Evolutionary conservation across 2,888 invertebrate genomes (phyloP).

Genomic region (Caenorhabditis afra): DNA sequence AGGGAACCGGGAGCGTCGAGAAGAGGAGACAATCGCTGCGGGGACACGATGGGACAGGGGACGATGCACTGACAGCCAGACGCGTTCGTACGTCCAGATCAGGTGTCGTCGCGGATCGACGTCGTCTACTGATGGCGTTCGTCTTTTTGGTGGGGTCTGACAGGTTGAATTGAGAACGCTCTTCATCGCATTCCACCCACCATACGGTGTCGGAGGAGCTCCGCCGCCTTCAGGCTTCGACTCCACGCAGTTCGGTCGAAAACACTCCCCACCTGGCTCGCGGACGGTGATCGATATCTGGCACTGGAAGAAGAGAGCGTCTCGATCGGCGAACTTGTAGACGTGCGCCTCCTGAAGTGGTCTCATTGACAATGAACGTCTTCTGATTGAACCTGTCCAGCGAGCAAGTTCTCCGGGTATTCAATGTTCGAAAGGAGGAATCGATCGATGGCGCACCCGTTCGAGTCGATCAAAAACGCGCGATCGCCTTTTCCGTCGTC

Average conservation of each 20-base stretch:
- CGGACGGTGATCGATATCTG: slow-evolving; percentile 72
- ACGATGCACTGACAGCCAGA: too few species aligned
- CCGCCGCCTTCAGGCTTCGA: slow-evolving; percentile 27
- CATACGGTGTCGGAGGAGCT: slow-evolving; percentile 29
- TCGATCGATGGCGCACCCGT: slow-evolving; percentile 73
- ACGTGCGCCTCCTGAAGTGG: slow-evolving; percentile 71
- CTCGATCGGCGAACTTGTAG: slow-evolving; percentile 74
- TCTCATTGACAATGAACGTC: neutral
- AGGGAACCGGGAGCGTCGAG: slow-evolving; percentile 21
- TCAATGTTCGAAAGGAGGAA: slow-evolving; percentile 74
- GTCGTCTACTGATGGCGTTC: too few species aligned
- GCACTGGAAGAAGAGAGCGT: slow-evolving; percentile 74
- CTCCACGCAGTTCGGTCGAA: slow-evolving; percentile 57
- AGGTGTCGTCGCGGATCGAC: neutral
- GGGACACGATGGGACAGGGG: too few species aligned
- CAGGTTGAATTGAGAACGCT: too few species aligned
- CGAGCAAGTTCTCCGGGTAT: slow-evolving; percentile 72
- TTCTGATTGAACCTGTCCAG: slow-evolving; percentile 60
- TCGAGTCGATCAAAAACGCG: slow-evolving; percentile 25
- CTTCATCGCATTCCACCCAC: too few species aligned
- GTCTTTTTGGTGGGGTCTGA: too few species aligned
- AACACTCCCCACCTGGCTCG: slow-evolving; percentile 67
- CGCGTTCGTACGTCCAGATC: slow-evolving; percentile 35
- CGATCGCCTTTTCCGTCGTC: slow-evolving; percentile 31
- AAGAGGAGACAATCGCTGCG: slow-evolving; percentile 13